Evolutionary conservation across 1,140 invertebrate species (phyloP).

Genomic region (Camponotus vicinus): DNA sequence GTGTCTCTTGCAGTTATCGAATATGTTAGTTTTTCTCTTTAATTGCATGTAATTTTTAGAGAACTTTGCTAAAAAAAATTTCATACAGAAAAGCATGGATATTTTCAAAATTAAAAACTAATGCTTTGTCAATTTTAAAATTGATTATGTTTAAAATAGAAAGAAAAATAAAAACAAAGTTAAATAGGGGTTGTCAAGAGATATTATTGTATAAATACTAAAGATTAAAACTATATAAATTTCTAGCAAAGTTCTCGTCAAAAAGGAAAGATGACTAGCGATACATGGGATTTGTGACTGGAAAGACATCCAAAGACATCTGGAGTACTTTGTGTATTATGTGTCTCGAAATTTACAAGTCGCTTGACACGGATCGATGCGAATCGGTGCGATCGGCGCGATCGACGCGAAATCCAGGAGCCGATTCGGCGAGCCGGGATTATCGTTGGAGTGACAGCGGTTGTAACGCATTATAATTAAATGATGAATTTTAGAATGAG

Average conservation of each 20-base stretch:
- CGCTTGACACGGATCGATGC: slow-evolving; percentile 23
- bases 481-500: slow-evolving; percentile 63
- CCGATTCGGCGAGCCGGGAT: slow-evolving; percentile 54
- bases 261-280: background rate
- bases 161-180: background rate
- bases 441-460: slow-evolving; percentile 57
- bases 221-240: slow-evolving; percentile 1
- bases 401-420: slow-evolving; percentile 54
- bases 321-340: background rate
- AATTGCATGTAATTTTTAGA: background rate
- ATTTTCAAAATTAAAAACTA: slow-evolving; percentile 8
- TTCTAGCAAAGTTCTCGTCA: background rate
- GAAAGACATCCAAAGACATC: background rate
- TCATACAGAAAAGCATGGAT: background rate
- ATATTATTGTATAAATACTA: background rate
- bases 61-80: background rate
- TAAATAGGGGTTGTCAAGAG: background rate
- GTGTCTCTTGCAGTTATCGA: background rate
- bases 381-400: slow-evolving; percentile 49
- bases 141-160: background rate
- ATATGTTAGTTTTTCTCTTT: background rate
- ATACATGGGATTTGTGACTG: background rate
- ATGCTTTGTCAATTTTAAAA: background rate
- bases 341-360: slow-evolving; percentile 45
- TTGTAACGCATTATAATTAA: slow-evolving; percentile 73